Conservation (phyloP, 1,140 invertebrate genomes). For the Drosophila persimilis region DNA sequence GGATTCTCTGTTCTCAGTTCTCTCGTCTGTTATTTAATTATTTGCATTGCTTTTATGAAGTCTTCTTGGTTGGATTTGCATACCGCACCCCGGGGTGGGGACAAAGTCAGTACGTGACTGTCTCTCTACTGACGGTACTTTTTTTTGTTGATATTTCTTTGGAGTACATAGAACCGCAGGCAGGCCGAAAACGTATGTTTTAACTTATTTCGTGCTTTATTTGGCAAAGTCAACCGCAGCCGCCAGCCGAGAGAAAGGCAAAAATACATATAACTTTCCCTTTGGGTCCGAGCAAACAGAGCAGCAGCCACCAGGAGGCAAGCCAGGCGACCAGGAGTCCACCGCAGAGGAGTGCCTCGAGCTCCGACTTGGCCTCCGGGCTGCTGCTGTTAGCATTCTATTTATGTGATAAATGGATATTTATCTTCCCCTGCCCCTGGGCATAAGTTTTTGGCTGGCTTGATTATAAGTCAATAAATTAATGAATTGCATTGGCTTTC, state of each 20-base stretch:
- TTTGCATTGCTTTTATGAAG: conserved; percentile 57
- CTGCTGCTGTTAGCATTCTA: conserved; percentile 35
- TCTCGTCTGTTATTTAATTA: conserved; percentile 61
- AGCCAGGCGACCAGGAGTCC: no score
- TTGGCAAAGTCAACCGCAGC: conserved; percentile 46
- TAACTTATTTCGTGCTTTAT: conserved; percentile 56
- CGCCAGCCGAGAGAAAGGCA: conserved; percentile 34
- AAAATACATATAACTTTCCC: conserved; percentile 25
- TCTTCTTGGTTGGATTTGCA: conserved; percentile 58
- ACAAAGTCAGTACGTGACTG: conserved; percentile 47
- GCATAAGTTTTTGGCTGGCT: conserved; percentile 50
- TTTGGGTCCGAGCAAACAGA: conserved; percentile 11
- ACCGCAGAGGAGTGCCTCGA: conserved; percentile 19
- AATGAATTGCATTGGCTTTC: conserved; percentile 60
- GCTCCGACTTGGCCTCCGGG: conserved; percentile 4
- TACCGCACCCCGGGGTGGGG: conserved; percentile 26
- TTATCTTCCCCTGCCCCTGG: conserved; percentile 47
- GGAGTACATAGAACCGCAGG: conserved; percentile 31
- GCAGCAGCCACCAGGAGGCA: no score
- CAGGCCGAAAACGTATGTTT: conserved; percentile 47
- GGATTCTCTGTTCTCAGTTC: neutral
- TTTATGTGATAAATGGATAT: conserved; percentile 63
- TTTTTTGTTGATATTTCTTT: conserved; percentile 42
- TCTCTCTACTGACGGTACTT: conserved; percentile 5
- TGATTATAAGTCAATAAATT: conserved; percentile 79